These are phyloP conservation scores for Rugalucina vietnamica DNA, from an alignment of 2,888 invertebrate species.

Conservation along the genomic window DNA sequence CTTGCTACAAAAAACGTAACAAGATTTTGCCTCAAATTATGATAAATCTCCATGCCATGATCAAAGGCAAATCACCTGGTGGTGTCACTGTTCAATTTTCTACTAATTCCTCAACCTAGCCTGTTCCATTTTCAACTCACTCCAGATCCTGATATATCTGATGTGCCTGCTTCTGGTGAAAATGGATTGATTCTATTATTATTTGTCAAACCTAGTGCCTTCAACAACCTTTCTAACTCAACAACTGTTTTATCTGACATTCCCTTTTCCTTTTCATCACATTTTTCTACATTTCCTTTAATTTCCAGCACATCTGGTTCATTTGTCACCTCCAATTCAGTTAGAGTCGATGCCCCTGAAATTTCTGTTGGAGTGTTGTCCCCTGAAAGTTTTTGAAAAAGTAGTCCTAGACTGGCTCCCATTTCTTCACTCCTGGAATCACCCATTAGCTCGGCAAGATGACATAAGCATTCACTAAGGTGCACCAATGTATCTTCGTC, in stretches of 20 bases:
- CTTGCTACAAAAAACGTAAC: no score
- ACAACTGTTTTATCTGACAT: not conserved
- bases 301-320: not conserved
- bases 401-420: constrained; percentile 53
- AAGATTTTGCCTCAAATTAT: no score
- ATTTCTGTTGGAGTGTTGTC: constrained; percentile 9
- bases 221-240: constrained; percentile 23
- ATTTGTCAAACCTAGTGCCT: constrained; percentile 38
- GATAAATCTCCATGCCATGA: no score
- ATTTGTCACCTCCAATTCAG: not conserved
- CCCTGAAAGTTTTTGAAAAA: constrained; percentile 49
- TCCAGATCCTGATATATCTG: no score
- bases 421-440: constrained; percentile 46
- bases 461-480: constrained; percentile 56
- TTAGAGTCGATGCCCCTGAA: constrained; percentile 12
- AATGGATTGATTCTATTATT: constrained; percentile 17
- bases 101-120: no score
- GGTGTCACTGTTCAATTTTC: no score
- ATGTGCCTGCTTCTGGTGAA: not conserved
- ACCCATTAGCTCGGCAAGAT: constrained; percentile 33
- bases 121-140: no score
- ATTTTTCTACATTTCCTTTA: not conserved
- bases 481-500: constrained; percentile 37
- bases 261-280: not conserved
- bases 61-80: no score